Conservation (phyloP, 2,113 vertebrate species). For the Brienomyrus longianalis region DNA sequence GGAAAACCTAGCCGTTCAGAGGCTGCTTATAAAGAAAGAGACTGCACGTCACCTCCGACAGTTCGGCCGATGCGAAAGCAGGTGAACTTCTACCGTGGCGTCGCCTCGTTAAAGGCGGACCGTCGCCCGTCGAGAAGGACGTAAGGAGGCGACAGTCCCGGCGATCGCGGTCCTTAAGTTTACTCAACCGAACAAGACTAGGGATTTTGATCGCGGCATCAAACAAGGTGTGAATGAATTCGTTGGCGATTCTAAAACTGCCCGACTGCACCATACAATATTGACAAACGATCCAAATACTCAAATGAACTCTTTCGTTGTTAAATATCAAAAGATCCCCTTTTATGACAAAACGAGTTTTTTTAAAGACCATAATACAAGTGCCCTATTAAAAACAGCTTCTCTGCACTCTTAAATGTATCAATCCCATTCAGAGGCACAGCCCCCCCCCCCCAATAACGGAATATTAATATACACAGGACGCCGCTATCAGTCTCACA, state of each 20-base stretch:
- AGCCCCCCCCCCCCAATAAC: neutral
- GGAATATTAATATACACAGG: neutral
- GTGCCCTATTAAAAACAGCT: neutral
- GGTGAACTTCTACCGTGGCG: neutral
- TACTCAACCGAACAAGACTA: neutral
- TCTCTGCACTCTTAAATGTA: neutral
- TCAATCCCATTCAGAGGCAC: neutral
- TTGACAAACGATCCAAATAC: neutral
- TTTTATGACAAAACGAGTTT: neutral
- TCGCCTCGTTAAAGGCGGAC: neutral
- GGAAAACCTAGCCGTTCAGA: neutral
- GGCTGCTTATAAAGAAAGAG: conserved; percentile 22
- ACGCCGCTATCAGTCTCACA: neutral
- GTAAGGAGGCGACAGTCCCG: neutral
- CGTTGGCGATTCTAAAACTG: neutral
- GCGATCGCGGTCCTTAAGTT: neutral
- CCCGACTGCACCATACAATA: neutral
- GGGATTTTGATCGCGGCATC: neutral
- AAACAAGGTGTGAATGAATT: neutral
- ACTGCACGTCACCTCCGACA: neutral
- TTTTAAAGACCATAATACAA: neutral
- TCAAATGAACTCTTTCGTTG: neutral
- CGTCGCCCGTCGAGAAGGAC: neutral
- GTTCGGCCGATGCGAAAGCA: neutral
- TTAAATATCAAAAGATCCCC: neutral